Percentiles rank a stretch among this genome's conserved stretches.
Conservation (phyloP, 2,888 invertebrate species). For the Teinopalpus imperialis region DNA sequence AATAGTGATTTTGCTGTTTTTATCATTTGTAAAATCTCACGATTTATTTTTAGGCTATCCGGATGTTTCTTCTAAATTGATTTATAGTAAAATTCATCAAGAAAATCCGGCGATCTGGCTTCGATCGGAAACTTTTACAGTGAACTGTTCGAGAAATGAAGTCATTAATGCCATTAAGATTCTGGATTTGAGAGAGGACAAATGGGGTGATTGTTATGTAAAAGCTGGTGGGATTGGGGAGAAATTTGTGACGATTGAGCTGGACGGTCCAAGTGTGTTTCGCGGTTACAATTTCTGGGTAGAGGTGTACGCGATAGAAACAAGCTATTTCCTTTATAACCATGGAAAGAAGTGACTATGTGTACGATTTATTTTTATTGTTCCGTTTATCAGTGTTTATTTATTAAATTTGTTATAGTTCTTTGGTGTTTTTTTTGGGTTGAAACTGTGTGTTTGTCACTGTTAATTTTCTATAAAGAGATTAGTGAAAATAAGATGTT, state of each 20-base stretch:
- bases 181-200: conserved; percentile 57
- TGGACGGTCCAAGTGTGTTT: conserved; percentile 61
- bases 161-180: conserved; percentile 62
- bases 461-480: too few relatives aligned
- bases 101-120: conserved; percentile 63
- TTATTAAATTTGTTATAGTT: conserved; percentile 8
- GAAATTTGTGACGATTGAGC: conserved; percentile 54
- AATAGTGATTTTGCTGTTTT: conserved; percentile 8
- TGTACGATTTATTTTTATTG: conserved; percentile 23
- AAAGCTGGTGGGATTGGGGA: conserved; percentile 61
- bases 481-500: too few relatives aligned
- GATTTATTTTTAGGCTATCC: conserved; percentile 52
- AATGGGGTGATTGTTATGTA: conserved; percentile 57
- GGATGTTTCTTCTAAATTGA: conserved; percentile 52
- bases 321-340: conserved; percentile 42
- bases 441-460: too few relatives aligned
- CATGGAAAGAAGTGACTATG: conserved; percentile 46
- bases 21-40: conserved; percentile 24
- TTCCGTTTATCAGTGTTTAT: conserved; percentile 19
- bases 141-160: conserved; percentile 53
- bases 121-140: conserved; percentile 51
- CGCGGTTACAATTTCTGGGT: conserved; percentile 65
- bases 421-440: background rate
- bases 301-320: conserved; percentile 57
- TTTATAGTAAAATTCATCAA: conserved; percentile 63